Conservation (phyloP, 2,888 invertebrate species). For the Xestobium rufovillosum region DNA sequence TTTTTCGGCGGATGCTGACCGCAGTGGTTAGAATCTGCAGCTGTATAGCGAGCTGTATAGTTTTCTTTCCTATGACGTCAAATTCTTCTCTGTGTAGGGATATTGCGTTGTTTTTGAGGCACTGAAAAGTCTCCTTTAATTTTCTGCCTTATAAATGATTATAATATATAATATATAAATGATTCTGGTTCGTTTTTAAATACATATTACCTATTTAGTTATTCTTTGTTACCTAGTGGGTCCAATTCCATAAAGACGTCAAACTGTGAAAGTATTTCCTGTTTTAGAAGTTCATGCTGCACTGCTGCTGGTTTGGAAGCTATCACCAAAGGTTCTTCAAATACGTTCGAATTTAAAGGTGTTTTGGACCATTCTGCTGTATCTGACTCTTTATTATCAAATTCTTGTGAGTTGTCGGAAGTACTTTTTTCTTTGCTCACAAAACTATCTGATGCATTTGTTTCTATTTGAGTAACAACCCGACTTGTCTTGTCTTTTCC, state of each 20-base stretch:
- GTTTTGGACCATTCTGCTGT: not conserved
- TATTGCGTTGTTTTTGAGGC: too few species aligned
- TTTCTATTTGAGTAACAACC: not conserved
- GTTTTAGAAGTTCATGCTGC: conserved; percentile 37
- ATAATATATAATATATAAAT: too few species aligned
- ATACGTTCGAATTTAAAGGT: not conserved
- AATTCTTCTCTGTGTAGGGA: too few species aligned
- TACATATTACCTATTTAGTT: too few species aligned
- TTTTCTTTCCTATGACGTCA: too few species aligned
- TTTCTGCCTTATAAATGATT: too few species aligned
- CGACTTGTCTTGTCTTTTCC: conserved; percentile 29
- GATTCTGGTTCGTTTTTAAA: too few species aligned
- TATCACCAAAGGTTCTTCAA: conserved; percentile 1
- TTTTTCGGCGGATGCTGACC: too few species aligned
- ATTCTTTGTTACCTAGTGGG: conserved; percentile 80
- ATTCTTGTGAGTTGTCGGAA: conserved; percentile 12
- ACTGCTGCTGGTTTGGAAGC: conserved; percentile 22
- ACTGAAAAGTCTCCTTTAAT: too few species aligned
- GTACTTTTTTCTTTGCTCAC: conserved; percentile 23
- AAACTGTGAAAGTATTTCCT: conserved; percentile 48
- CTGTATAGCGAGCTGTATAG: too few species aligned
- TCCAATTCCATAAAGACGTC: conserved; percentile 92
- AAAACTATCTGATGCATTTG: conserved; percentile 33
- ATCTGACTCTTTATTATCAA: not conserved
- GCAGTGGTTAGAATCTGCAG: too few species aligned